Evolutionary conservation across 2,797 vertebrate species (phyloP), one percentile per base, ranked within the genome.

Genomic region (Moxostoma hubbsi): DNA sequence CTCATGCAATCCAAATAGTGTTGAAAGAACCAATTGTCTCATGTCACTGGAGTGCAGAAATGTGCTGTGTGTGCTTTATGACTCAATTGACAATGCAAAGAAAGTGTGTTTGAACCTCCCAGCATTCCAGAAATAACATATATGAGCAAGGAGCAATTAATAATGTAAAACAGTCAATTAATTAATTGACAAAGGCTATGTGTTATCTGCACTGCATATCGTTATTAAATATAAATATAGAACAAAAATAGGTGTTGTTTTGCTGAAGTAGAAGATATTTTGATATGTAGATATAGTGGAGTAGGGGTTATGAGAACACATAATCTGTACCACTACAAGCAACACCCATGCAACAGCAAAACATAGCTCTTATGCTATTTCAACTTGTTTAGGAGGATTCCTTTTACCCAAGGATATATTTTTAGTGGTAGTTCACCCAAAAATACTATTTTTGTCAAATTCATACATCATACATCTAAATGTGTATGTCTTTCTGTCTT

Each of bases 21-120:
- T 50, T 66, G 55, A 68, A 61, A 74, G 47, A 68, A 74, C 15
- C 46, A 46, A 50, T 51, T 61, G 63, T 54, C 78, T 80, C 78
- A 73, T 68, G 64, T 54, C 55, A 24, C 24, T 68, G 78, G 71
- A 80, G 68, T 80, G 78, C 71, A 74, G 46, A 80, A 68, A 74
- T 73, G 61, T 15, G 12, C 36, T 70, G 13, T 57, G 47, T 55
- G 50, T 36, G 9, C 51, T 63, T 18, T 65, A 50, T 16, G 51
- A n/a, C 76, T 64, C 12, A 50, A 58, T 49, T 2, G 2, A 47
- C 24, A 46, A 65, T 55, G 54, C 75, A 61, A 51, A 49, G 64
- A 49, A 61, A 61, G 15, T 58, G 61, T 62, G 71, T 45, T 43
- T 45, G 7, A 64, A 46, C 36, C 11, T 16, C 54, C 13, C 13